Conservation (phyloP, 92 coral and sea anemone genomes). For the Porites divaricata region DNA sequence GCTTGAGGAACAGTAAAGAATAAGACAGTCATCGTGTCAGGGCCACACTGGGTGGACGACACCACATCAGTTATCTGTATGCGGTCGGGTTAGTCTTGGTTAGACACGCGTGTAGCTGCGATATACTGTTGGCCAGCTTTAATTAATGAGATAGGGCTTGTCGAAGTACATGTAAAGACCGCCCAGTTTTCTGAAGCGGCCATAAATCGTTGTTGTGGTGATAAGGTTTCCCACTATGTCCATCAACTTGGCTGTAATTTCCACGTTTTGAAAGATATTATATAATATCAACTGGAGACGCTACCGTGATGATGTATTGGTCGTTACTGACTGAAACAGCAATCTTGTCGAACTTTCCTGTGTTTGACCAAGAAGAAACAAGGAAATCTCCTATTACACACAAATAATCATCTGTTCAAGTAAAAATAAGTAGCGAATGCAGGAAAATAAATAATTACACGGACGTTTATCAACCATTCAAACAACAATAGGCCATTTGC, state of each 20-base stretch:
- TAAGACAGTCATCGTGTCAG: neutral
- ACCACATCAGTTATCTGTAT: neutral
- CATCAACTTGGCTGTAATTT: neutral
- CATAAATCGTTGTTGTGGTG: neutral
- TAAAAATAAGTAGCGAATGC: too few relatives aligned
- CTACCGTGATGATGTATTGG: neutral
- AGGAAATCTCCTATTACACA: too few relatives aligned
- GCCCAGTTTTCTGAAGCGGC: neutral
- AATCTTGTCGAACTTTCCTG: constrained; percentile 30
- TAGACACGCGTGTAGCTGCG: constrained; percentile 12
- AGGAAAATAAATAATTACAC: too few relatives aligned
- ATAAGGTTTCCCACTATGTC: neutral
- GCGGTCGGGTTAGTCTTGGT: neutral
- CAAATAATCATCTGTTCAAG: too few relatives aligned
- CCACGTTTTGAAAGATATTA: neutral
- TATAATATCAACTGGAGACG: neutral
- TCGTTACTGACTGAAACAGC: constrained; percentile 10
- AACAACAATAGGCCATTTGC: too few relatives aligned
- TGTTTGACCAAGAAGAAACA: neutral
- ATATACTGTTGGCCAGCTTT: constrained; percentile 30
- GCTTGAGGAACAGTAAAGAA: constrained; percentile 7
- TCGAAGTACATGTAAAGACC: neutral
- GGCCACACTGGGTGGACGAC: constrained; percentile 3
- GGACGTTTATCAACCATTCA: too few relatives aligned
- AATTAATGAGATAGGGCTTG: constrained; percentile 1